A percentile compares a stretch with the other conserved stretches of the same genome.
These are phyloP conservation scores for Scarus forsteni DNA, from an alignment of 2,797 vertebrate species.

Conservation along the genomic window DNA sequence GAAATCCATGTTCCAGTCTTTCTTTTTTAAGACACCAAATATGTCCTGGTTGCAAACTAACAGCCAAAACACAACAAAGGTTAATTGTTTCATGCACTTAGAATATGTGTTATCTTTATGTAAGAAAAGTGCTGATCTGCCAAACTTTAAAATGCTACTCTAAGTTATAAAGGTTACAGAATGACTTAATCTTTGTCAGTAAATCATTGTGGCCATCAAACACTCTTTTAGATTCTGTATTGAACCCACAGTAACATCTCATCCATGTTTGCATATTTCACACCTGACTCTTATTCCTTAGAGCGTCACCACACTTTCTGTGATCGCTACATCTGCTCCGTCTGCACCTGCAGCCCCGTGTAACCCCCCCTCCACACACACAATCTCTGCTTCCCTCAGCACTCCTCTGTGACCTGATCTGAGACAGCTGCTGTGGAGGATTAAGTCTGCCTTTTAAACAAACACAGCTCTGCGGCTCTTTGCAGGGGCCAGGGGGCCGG, in stretches of 20 bases:
- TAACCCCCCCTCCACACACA: conserved; percentile 8
- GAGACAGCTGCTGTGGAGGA: conserved; percentile 83
- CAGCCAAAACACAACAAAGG: too few relatives aligned
- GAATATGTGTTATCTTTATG: too few relatives aligned
- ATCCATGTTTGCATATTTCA: not conserved
- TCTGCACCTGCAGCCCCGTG: conserved; percentile 71
- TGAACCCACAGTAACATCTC: not conserved
- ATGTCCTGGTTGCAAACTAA: too few relatives aligned
- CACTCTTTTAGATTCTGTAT: not conserved
- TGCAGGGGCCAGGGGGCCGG: conserved; percentile 49
- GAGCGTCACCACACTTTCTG: conserved; percentile 17
- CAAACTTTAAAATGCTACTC: too few relatives aligned
- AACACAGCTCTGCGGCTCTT: conserved; percentile 70
- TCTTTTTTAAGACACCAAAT: too few relatives aligned
- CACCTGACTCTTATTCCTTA: conserved; percentile 33
- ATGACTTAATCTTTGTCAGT: not conserved
- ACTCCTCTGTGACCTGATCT: conserved; percentile 76
- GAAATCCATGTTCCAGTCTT: too few relatives aligned
- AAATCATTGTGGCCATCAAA: not conserved
- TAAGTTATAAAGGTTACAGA: too few relatives aligned
- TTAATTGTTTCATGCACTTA: too few relatives aligned
- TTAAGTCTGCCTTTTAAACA: conserved; percentile 84
- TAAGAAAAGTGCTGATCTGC: too few relatives aligned
- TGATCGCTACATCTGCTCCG: conserved; percentile 54
- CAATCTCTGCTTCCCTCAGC: conserved; percentile 29